Conservation (phyloP, 2,797 vertebrate species). For the Paratrypauchen microcephalus region DNA sequence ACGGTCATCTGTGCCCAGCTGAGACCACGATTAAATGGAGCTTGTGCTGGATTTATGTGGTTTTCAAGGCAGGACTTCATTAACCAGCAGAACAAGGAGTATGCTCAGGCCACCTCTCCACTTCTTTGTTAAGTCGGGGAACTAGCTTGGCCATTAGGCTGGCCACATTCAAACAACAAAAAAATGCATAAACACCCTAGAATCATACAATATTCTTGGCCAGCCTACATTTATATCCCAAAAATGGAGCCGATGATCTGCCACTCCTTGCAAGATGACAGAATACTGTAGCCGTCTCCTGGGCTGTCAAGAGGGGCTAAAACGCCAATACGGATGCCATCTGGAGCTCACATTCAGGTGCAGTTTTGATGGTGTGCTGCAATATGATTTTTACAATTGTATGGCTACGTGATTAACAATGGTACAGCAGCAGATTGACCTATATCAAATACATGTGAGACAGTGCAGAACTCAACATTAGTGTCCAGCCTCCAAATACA, state of each 20-base stretch:
- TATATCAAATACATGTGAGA: background rate
- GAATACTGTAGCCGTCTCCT: background rate
- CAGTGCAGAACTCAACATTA: background rate
- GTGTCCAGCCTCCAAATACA: background rate
- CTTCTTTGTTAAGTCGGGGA: background rate
- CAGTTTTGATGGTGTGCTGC: background rate
- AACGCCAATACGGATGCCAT: background rate
- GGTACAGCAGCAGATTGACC: background rate
- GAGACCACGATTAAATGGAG: background rate
- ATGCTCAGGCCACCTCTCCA: background rate
- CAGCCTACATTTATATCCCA: background rate
- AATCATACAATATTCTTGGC: background rate
- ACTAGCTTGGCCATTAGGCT: too few species aligned
- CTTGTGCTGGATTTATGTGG: background rate
- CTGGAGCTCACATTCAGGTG: background rate
- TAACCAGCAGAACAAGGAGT: background rate
- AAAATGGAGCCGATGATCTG: background rate
- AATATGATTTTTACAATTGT: background rate
- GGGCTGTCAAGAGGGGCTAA: background rate
- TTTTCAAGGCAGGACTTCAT: background rate
- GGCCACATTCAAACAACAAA: background rate
- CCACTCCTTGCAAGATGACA: background rate
- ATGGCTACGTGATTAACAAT: background rate
- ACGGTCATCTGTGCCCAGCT: background rate
- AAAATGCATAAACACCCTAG: background rate